Percentiles rank a stretch among this genome's conserved stretches.
Evolutionary conservation across 2,113 vertebrate genomes (phyloP).

Genomic region (Piprites chloris): DNA sequence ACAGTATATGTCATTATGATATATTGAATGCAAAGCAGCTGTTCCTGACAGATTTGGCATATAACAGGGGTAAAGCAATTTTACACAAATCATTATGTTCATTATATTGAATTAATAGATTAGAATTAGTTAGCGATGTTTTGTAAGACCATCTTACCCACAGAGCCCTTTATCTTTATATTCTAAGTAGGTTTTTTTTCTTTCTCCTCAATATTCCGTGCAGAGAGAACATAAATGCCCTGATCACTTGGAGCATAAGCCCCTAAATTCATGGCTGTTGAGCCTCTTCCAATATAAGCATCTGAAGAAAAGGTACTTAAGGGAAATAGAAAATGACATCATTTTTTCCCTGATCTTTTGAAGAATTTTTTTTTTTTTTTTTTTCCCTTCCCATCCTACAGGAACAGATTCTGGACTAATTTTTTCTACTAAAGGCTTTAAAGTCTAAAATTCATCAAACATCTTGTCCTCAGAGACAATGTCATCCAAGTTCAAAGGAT

Average conservation of each 20-base stretch:
- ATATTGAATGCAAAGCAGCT: conserved; percentile 51
- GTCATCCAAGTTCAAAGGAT: conserved; percentile 79
- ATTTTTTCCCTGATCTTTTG: conserved; percentile 67
- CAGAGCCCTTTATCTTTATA: conserved; percentile 24
- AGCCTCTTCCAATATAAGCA: conserved; percentile 68
- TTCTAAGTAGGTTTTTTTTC: neutral
- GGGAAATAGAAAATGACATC: conserved; percentile 75
- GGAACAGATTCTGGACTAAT: conserved; percentile 73
- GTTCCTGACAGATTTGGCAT: conserved; percentile 43
- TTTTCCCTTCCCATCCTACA: conserved; percentile 34
- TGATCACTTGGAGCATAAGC: conserved; percentile 61
- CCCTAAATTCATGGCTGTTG: conserved; percentile 67
- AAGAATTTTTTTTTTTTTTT: conserved; percentile 58
- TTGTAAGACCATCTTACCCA: conserved; percentile 30
- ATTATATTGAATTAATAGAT: conserved; percentile 48
- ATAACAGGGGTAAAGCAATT: conserved; percentile 33
- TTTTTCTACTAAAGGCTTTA: conserved; percentile 74
- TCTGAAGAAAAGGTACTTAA: conserved; percentile 66
- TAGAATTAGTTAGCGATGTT: conserved; percentile 22
- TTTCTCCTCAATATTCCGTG: conserved; percentile 26
- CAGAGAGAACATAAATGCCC: conserved; percentile 32
- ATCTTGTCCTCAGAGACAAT: conserved; percentile 78
- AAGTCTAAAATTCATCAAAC: conserved; percentile 78
- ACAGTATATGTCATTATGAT: neutral
- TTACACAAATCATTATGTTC: conserved; percentile 43